Evolutionary conservation across 2,113 vertebrate genomes (phyloP), one percentile per base, ranked within the genome.

Genomic region (Phainopepla nitens): DNA sequence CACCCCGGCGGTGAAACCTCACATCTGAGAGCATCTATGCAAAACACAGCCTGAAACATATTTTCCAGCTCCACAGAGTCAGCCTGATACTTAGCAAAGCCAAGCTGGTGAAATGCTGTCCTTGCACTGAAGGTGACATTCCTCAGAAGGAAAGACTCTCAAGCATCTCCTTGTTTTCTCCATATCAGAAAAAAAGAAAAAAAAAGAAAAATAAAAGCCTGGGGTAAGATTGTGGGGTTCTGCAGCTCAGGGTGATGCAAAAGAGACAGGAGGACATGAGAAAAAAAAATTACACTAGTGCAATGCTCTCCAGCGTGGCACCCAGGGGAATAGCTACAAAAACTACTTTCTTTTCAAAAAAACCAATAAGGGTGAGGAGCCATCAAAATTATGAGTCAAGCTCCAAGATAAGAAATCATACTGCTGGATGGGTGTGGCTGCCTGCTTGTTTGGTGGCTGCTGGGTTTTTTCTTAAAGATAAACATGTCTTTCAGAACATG

Each of bases 61-160:
- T 66, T 80, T 87, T 79, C 66, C 88, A 73, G 65, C 54, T 72
- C 53, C 27, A 19, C 47, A 18, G 62, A 75, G 24, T 16, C 7
- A 7, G 45, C 42, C 3, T 16, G 15, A 47, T 7, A 41, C 13
- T 87, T 17, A 71, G 81, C 77, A 84, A 84, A 95, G 62, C 27
- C 0, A 1, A 70, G 47, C 39, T 66, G 44, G 27, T 50, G 51
- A 90, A 87, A 93, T 0, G 0, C 36, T 42, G n/a, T 4, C 0
- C 0, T 4, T 22, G 33, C 16, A 24, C 4, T 1, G 1, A 39
- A 76, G 28, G 36, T 1, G 14, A 72, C 36, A 49, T 42, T 77
- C 1, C 2, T 45, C 39, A 66, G 39, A 24, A 57, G 20, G 41
- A 60, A 35, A 75, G 33, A 71, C 5, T 56, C 64, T 36, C 17